phyloP scores from a whole-genome alignment of 2,797 vertebrate species.

The Urocyon cinereoargenteus region DNA sequence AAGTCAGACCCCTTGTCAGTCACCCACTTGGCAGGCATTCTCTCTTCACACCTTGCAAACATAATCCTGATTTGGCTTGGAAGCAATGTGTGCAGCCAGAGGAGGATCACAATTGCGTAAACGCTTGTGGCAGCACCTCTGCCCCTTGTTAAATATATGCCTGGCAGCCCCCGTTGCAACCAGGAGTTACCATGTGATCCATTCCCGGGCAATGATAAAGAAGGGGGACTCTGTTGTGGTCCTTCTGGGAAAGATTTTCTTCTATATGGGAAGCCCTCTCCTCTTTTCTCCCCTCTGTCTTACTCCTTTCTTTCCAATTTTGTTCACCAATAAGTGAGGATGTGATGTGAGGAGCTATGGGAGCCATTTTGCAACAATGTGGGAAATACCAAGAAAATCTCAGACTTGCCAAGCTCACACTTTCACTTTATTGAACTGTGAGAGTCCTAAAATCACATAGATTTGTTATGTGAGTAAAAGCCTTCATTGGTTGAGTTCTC shows the following conservation, averaged over 20 bases:
- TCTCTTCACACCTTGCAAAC: not conserved
- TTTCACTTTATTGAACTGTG: not conserved
- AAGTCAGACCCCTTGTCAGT: not conserved
- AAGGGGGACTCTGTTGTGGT: not conserved
- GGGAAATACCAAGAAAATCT: not conserved
- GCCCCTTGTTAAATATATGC: not conserved
- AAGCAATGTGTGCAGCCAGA: not conserved
- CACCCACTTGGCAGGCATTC: not conserved
- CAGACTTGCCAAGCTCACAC: not conserved
- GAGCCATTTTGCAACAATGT: not conserved
- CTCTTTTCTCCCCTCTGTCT: not conserved
- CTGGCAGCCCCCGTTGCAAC: not conserved
- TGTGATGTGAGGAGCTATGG: not conserved
- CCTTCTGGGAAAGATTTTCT: not conserved
- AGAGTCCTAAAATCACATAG: not conserved
- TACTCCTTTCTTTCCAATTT: slow-evolving; percentile 39
- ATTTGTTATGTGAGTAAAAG: not conserved
- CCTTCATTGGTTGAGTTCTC: not conserved
- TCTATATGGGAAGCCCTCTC: not conserved
- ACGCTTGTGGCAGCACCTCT: not conserved
- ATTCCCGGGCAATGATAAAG: not conserved
- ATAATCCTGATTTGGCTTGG: not conserved
- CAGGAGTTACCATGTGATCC: not conserved
- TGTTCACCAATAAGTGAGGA: not conserved
- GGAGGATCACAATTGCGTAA: not conserved